Evolutionary conservation across 92 coral and sea anemone genomes (phyloP).

Genomic region (Meandrina meandrites): DNA sequence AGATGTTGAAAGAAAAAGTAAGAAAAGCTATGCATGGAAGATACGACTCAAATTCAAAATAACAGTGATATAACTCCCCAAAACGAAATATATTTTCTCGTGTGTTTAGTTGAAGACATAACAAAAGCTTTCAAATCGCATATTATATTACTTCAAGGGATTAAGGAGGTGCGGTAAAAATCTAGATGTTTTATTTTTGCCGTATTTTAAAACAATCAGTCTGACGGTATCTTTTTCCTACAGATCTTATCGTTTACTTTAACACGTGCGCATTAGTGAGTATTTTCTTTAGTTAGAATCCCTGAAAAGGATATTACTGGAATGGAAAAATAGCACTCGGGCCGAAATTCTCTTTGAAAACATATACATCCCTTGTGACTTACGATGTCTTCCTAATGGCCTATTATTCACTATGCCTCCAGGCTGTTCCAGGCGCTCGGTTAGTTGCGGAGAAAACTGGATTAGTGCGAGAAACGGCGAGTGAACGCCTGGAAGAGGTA

Average conservation of each 20-base stretch:
- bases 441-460: too few species aligned
- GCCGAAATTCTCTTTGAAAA: too few species aligned
- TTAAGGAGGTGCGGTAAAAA: not conserved
- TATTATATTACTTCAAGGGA: not conserved
- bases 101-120: not conserved
- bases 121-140: not conserved
- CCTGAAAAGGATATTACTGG: not conserved
- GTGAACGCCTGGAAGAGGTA: too few species aligned
- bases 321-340: not conserved
- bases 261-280: not conserved
- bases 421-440: too few species aligned
- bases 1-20: not conserved
- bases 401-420: too few species aligned
- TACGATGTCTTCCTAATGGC: too few species aligned
- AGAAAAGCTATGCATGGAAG: not conserved
- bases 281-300: too few species aligned
- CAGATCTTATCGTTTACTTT: not conserved
- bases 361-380: too few species aligned
- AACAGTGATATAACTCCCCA: not conserved
- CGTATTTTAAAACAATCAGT: not conserved
- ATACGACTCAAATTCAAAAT: not conserved
- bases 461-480: too few species aligned
- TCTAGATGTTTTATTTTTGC: not conserved
- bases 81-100: too few species aligned
- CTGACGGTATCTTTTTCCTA: not conserved